Conservation (phyloP, 1,140 invertebrate genomes). For the Anthonomus grandis region DNA sequence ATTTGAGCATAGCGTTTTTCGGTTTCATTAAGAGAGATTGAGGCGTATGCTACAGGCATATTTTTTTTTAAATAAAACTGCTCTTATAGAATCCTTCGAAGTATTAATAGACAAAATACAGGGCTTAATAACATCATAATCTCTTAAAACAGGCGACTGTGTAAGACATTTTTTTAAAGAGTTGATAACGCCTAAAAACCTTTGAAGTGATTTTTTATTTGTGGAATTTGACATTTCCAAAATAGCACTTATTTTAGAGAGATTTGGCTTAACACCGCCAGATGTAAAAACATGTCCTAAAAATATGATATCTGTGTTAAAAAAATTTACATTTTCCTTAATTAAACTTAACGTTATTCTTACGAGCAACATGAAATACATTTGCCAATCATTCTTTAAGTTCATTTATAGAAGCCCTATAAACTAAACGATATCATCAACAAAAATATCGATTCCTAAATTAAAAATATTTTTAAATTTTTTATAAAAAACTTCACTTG, state of each 20-base stretch:
- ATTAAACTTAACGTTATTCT: too few species aligned
- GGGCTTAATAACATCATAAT: slow-evolving; percentile 37
- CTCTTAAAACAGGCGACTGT: slow-evolving; percentile 35
- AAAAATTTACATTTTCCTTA: slow-evolving; percentile 30
- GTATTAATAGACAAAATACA: slow-evolving; percentile 42
- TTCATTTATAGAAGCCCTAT: slow-evolving; percentile 28
- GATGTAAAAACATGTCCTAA: slow-evolving; percentile 43
- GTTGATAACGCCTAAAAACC: slow-evolving; percentile 47
- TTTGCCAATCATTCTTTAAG: slow-evolving; percentile 34
- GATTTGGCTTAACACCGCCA: slow-evolving; percentile 43
- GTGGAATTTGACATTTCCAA: slow-evolving; percentile 35
- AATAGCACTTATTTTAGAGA: slow-evolving; percentile 35
- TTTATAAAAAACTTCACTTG: slow-evolving; percentile 49
- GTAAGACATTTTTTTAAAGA: slow-evolving; percentile 37
- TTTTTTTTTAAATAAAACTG: slow-evolving; percentile 41
- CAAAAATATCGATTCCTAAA: slow-evolving; percentile 36
- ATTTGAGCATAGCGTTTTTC: too few species aligned
- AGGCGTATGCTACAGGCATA: slow-evolving; percentile 25
- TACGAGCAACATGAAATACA: too few species aligned
- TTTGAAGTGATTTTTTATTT: slow-evolving; percentile 40
- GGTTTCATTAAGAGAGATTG: slow-evolving; percentile 30
- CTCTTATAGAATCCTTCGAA: slow-evolving; percentile 41
- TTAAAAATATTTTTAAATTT: slow-evolving; percentile 42
- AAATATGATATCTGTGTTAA: slow-evolving; percentile 47
- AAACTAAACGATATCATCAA: slow-evolving; percentile 48